These are phyloP conservation scores for Leucophora obtusa DNA, from an alignment of 2,888 invertebrate species.

Conservation along the genomic window DNA sequence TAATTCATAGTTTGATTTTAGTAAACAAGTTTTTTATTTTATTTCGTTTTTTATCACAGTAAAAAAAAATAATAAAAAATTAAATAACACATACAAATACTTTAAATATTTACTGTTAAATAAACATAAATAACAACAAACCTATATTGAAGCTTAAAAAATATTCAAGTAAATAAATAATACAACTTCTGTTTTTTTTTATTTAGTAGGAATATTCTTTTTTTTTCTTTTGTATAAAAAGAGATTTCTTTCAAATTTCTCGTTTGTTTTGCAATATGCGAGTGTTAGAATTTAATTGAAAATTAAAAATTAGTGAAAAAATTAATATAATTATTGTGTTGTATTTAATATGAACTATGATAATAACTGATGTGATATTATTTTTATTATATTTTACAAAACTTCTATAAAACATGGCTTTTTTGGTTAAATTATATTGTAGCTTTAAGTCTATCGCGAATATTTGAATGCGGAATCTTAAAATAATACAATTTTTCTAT, in stretches of 20 bases:
- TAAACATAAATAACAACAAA: conserved; percentile 55
- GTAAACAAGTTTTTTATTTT: conserved; percentile 39
- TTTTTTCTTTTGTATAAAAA: conserved; percentile 29
- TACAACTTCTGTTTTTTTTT: conserved; percentile 11
- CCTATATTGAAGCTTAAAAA: conserved; percentile 45
- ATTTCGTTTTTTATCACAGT: conserved; percentile 72
- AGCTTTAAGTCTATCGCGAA: conserved; percentile 36
- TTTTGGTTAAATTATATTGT: conserved; percentile 14
- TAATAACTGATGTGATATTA: conserved; percentile 29
- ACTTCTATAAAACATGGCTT: conserved; percentile 57
- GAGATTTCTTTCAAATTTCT: conserved; percentile 16
- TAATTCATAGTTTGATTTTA: conserved; percentile 27
- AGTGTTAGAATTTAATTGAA: conserved; percentile 54
- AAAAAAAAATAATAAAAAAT: conserved; percentile 71
- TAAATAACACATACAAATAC: conserved; percentile 45
- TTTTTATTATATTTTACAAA: conserved; percentile 54
- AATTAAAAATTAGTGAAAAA: neutral
- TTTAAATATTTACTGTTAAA: conserved; percentile 36
- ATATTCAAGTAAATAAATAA: conserved; percentile 32
- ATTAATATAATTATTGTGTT: neutral
- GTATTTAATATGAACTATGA: neutral
- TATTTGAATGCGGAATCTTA: conserved; percentile 25
- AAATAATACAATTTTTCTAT: conserved; percentile 18
- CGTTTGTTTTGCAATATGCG: conserved; percentile 45
- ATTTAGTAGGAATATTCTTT: conserved; percentile 45